These are phyloP conservation scores for Corvus moneduloides DNA, from an alignment of 2,113 vertebrate species.

Conservation along the genomic window DNA sequence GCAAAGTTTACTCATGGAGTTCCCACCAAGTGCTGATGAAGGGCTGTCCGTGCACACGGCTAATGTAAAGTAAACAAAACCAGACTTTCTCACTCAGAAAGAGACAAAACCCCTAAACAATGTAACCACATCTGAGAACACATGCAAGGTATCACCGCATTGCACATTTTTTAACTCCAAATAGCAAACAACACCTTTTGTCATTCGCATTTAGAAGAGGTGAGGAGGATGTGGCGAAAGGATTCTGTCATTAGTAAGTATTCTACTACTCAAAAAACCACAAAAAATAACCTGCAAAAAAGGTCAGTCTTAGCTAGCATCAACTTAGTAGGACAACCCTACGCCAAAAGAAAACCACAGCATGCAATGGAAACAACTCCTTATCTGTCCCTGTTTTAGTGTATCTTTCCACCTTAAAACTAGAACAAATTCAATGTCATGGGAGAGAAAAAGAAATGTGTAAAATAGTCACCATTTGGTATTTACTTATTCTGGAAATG, in stretches of 20 bases:
- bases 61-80: neutral
- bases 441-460: neutral
- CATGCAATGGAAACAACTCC: neutral
- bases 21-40: neutral
- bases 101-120: neutral
- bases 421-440: neutral
- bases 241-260: neutral
- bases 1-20: neutral
- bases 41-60: neutral
- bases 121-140: neutral
- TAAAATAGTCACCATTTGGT: neutral
- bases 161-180: neutral
- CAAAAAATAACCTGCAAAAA: neutral
- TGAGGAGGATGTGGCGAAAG: neutral
- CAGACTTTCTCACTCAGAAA: neutral
- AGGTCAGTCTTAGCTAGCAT: neutral
- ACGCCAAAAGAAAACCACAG: neutral
- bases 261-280: neutral
- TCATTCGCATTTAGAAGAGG: neutral
- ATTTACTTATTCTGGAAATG: neutral
- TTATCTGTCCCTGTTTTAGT: neutral
- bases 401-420: neutral
- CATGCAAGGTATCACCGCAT: accelerated
- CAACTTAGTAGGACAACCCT: neutral
- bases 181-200: neutral